Base-by-base conservation (phyloP, 2,797 vertebrate genomes). In the Micropoecilia bifurca region DNA sequence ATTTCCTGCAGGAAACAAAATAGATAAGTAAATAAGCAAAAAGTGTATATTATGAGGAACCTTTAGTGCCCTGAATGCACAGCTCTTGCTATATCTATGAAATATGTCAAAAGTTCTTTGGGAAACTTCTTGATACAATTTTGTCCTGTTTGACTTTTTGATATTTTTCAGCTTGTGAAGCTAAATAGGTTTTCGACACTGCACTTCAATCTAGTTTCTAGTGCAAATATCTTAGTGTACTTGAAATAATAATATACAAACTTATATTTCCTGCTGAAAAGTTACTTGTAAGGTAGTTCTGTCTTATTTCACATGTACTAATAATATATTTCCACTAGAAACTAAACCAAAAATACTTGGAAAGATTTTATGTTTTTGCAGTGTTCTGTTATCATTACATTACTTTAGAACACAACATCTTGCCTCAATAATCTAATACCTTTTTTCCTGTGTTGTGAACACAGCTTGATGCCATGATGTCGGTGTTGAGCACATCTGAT, bases 381-480 rank as follows among this genome's bases (percentile, higher is more conserved):
- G 48, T 50, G 18, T 48, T 5, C 28, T 9, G 6, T 20, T 8
- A 8, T 71, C n/a, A 77, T 36, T 20, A 74, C 80, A 85, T 8
- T 68, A 48, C 50, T 80, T 50, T 41, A 33, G 39, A 25, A 66
- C 55, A 74, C 28, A 75, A 12, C 36, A 33, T 0, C 25, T 25
- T 5, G 3, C 47, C 30, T 18, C n/a, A 22, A 73, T 22, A n/a
- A 8, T 7, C 18, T 3, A 68, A 2, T 22, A 30, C 47, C 46
- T 63, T 72, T 50, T 80, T 43, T 76, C 16, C 57, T 39, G 75
- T 7, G 85, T 75, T 87, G 53, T 55, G 2, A n/a, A 43, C 81
- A 57, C 28, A 97, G 96, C 91, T 97, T 18, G 89, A 94, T 0
- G 96, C 95, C 74, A 94, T 96, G 92, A 93, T 93, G 80, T 79